These are phyloP conservation scores for Chirona hameri DNA, from an alignment of 2,888 invertebrate species.

Conservation along the genomic window DNA sequence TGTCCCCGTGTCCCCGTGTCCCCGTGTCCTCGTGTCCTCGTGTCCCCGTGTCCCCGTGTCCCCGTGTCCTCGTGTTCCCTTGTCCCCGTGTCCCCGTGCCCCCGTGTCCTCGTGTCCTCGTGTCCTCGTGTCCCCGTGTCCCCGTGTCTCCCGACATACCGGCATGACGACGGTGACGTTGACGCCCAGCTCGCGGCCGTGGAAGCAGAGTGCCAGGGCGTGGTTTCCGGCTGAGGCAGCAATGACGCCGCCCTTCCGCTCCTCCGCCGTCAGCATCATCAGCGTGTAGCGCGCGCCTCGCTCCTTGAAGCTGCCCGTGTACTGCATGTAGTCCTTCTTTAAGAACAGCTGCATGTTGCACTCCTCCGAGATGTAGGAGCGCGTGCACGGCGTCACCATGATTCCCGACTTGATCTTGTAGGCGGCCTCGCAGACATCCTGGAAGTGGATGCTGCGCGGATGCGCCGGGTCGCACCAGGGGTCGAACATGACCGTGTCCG, in stretches of 20 bases:
- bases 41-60: too few relatives aligned
- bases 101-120: too few relatives aligned
- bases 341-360: conserved; percentile 83
- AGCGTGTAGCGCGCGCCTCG: conserved; percentile 85
- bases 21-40: too few relatives aligned
- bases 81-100: too few relatives aligned
- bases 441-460: conserved; percentile 50
- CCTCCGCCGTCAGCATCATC: conserved; percentile 66
- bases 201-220: conserved; percentile 77
- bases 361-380: conserved; percentile 69
- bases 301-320: conserved; percentile 86
- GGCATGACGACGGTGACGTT: conserved; percentile 65
- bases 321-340: conserved; percentile 91
- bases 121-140: too few relatives aligned
- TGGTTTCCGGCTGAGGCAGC: conserved; percentile 94
- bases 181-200: conserved; percentile 65
- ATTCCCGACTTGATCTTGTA: conserved; percentile 81
- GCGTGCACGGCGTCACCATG: conserved; percentile 70
- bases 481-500: conserved; percentile 44
- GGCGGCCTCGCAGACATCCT: conserved; percentile 84
- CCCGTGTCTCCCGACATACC: not conserved
- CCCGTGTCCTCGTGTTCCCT: too few relatives aligned
- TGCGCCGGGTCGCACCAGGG: conserved; percentile 62
- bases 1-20: too few relatives aligned
- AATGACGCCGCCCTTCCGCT: conserved; percentile 73